Evolutionary conservation across 2,113 vertebrate species (phyloP), one percentile per base, ranked within the genome.

Genomic region (Typhlomys cinereus): DNA sequence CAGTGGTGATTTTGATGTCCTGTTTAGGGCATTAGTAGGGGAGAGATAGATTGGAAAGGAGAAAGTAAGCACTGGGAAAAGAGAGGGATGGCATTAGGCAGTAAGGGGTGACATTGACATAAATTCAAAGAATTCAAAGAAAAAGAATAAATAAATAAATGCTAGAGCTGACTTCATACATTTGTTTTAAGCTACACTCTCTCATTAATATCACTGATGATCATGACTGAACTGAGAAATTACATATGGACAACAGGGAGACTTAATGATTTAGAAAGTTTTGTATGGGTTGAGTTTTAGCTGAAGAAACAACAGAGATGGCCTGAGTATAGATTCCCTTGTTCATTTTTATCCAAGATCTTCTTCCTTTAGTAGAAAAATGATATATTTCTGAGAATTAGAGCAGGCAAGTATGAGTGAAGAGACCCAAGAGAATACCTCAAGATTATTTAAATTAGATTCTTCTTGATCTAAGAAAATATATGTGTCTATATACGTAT

Each of bases 241-340:
- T 93, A 93, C 95, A 93, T 20, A 0, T 8, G 69, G 82, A 86
- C 92, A 90, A 93, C 34, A 76, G 62, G 44, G 83, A 95, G 57
- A 85, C n/a, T 94, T 96, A 96, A 96, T 97, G 95, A 95, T 46
- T 96, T 78, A 86, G 93, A 92, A 94, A 91, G 2, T 80, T 48
- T 4, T 29, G 27, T 79, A 92, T 76, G 71, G 29, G 71, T 48
- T 94, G 39, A 34, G 85, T 54, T 31, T 84, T 21, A 81, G 76
- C 67, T 93, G 1, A 9, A 34, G 39, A 44, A 73, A 8, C 3
- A 6, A 52, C 86, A 52, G 1, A 36, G n/a, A 84, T 52, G 31
- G 0, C 31, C n/a, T 85, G 41, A 90, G 62, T 70, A 95, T 80
- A 57, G 23, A 80, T 80, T 69, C 39, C 67, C 52, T 52, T 88